These are phyloP conservation scores for Neoscelio sp. DNA, from an alignment of 2,888 invertebrate species.

Conservation along the genomic window DNA sequence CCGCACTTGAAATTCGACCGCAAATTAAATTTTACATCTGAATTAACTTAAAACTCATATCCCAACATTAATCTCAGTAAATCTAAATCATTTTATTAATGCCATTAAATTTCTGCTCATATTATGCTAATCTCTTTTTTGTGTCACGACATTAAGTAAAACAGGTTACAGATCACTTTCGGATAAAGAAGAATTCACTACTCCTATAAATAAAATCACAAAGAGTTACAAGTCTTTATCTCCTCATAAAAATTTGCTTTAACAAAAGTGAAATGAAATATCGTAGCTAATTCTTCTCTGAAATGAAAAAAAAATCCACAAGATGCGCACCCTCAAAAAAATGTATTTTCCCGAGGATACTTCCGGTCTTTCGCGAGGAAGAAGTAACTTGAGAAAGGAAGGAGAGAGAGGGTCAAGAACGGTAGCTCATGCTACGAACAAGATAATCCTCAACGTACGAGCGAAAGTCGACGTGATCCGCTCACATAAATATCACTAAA, in stretches of 20 bases:
- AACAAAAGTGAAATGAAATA: too few species aligned
- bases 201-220: conserved; percentile 1
- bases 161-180: conserved; percentile 26
- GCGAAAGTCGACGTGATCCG: conserved; percentile 80
- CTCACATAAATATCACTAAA: conserved; percentile 80
- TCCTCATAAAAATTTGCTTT: not conserved
- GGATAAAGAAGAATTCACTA: not conserved
- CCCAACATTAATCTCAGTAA: conserved; percentile 33
- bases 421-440: conserved; percentile 69
- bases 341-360: not conserved
- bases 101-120: conserved; percentile 46
- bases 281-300: too few species aligned
- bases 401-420: conserved; percentile 26
- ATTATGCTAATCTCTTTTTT: conserved; percentile 46
- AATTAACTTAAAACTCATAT: conserved; percentile 5
- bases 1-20: conserved; percentile 33
- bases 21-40: not conserved
- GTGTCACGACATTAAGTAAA: conserved; percentile 30
- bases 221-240: not conserved
- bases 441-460: conserved; percentile 78
- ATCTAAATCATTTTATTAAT: conserved; percentile 50
- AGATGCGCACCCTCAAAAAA: not conserved
- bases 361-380: conserved; percentile 38
- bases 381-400: conserved; percentile 42
- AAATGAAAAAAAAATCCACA: too few species aligned